phyloP scores from a whole-genome alignment of 2,888 invertebrate genomes.

The Colletes collaris region DNA sequence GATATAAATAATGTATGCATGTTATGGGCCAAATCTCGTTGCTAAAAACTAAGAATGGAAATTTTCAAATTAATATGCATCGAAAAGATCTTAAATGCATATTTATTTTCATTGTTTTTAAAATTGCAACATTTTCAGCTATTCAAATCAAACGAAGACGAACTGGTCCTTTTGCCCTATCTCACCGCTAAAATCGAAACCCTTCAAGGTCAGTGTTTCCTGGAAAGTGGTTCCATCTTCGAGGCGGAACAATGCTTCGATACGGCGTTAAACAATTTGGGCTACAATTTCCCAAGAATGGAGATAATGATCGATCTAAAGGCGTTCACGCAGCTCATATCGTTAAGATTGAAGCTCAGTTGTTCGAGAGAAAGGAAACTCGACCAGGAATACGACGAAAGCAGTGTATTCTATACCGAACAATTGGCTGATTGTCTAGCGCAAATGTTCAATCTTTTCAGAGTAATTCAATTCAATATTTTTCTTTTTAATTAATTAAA shows the following conservation, averaged over 20 bases:
- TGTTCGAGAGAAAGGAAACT: slow-evolving; percentile 54
- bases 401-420: slow-evolving; percentile 82
- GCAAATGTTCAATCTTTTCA: slow-evolving; percentile 81
- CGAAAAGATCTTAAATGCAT: too few relatives aligned
- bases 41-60: too few relatives aligned
- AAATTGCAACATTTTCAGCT: slow-evolving; percentile 31
- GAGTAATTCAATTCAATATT: slow-evolving; percentile 71
- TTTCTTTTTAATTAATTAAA: neutral
- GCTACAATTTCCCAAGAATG: slow-evolving; percentile 81
- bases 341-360: slow-evolving; percentile 77
- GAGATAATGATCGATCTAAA: slow-evolving; percentile 72
- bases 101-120: too few relatives aligned
- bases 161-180: slow-evolving; percentile 73
- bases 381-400: slow-evolving; percentile 67
- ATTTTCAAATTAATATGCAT: too few relatives aligned
- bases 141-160: slow-evolving; percentile 70
- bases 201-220: slow-evolving; percentile 82
- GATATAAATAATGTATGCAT: too few relatives aligned
- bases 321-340: slow-evolving; percentile 71
- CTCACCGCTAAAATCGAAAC: slow-evolving; percentile 83
- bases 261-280: slow-evolving; percentile 81
- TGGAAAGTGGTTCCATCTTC: slow-evolving; percentile 81
- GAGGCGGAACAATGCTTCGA: slow-evolving; percentile 80
- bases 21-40: too few relatives aligned
- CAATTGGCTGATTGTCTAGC: slow-evolving; percentile 83